Percentiles rank a stretch among this genome's conserved stretches.
phyloP scores from a whole-genome alignment of 30 jellyfish, hydroid and myxozoan genomes.

The Haliclystus octoradiatus region DNA sequence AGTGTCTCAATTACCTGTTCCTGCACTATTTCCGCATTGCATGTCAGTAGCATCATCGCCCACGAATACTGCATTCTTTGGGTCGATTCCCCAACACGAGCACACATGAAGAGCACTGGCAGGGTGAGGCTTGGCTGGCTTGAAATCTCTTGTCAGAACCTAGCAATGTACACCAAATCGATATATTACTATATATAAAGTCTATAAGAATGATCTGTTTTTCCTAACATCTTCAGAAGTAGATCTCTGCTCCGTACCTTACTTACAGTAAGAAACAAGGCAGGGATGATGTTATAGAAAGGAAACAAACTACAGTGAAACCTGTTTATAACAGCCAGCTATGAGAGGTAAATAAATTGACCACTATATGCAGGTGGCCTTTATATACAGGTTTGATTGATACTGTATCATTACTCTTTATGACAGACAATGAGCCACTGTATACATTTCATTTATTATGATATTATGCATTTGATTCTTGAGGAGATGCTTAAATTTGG shows the following conservation, averaged over 20 bases:
- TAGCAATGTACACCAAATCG: no score
- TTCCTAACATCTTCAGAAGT: no score
- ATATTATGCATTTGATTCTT: no score
- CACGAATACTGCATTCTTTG: conserved; percentile 44
- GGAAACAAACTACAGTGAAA: no score
- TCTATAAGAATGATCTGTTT: no score
- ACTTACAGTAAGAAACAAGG: conserved; percentile 24
- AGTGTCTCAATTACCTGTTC: conserved; percentile 81
- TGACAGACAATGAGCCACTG: not conserved
- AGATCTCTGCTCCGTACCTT: not conserved
- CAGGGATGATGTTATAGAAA: not conserved
- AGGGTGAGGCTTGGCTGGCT: conserved; percentile 95
- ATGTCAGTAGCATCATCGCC: conserved; percentile 81
- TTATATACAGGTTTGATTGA: no score
- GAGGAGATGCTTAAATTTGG: no score
- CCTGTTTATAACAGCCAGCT: no score
- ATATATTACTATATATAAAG: no score
- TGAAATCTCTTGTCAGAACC: conserved; percentile 84
- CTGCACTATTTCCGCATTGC: conserved; percentile 82
- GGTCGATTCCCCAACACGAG: conserved; percentile 35
- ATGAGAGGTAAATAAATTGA: no score
- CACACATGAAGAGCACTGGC: conserved; percentile 76
- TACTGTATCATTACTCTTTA: not conserved
- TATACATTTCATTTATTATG: no score
- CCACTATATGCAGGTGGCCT: no score